Evolutionary conservation across 1,140 invertebrate species (phyloP), one percentile per base, ranked within the genome.

Genomic region (Ceratosolen fusciceps): DNA sequence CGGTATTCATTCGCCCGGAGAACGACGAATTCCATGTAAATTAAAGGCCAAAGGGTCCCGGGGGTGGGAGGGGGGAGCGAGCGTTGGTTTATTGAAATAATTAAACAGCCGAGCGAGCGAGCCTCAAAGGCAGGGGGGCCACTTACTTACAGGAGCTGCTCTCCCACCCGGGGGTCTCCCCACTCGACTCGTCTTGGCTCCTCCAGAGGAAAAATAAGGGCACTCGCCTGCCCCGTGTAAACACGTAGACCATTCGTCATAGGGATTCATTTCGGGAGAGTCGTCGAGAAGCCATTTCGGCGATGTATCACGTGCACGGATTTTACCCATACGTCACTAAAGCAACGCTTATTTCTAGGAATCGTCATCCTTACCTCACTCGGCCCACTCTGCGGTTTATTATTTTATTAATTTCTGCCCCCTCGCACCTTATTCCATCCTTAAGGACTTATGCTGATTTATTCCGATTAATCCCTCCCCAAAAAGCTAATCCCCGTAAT

Each of bases 11-110:
- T 54, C 54, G 54, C 60, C 29, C 34, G 29, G 39, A 29, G 5
- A n/a, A n/a, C n/a, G n/a, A 29, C 65, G 71, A 78, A 78, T 78
- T 78, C 68, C 43, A 4, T 62, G 52, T 78, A 72, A 78, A 72
- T 71, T 26, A 24, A 78, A 72, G 76, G n/a, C n/a, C n/a, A n/a
- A n/a, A n/a, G n/a, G n/a, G n/a, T n/a, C n/a, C n/a, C n/a, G n/a
- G n/a, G n/a, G n/a, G 68, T 54, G 54, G 74, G 47, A 52, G 29
- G 14, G 19, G 52, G n/a, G 49, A 37, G 52, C 34, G 2, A 72
- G 56, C 67, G 68, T 49, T 39, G 68, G 60, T 56, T 67, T 49
- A 37, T 29, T 71, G 0, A n/a, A 29, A 14, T 8, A 49, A 65
- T 65, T 70, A 79, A 67, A 74, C 62, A 80, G 72, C 58, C 70